These are phyloP conservation scores for Microcebus tavaratra DNA, from an alignment of 2,113 vertebrate genomes.

Conservation along the genomic window DNA sequence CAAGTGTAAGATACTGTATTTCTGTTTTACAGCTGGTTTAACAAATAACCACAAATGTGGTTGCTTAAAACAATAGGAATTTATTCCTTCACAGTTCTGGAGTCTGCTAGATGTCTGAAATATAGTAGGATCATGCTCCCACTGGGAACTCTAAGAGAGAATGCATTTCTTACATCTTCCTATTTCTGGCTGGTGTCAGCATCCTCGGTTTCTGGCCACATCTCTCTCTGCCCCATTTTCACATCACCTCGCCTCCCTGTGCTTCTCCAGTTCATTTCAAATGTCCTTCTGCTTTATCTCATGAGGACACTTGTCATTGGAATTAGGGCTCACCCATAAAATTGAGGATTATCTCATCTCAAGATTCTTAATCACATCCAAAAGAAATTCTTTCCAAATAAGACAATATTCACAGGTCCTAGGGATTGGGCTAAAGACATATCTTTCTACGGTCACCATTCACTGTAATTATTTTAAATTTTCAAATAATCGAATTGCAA, in stretches of 20 bases:
- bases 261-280: neutral
- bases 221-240: neutral
- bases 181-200: neutral
- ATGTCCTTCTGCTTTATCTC: neutral
- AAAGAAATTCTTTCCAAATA: neutral
- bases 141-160: too few relatives aligned
- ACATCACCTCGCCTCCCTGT: neutral
- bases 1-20: neutral
- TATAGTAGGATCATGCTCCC: neutral
- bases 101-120: neutral
- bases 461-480: neutral
- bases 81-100: neutral
- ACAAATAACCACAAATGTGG: neutral
- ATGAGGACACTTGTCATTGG: neutral
- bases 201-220: neutral
- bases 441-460: neutral
- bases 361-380: neutral
- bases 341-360: neutral
- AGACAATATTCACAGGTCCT: neutral
- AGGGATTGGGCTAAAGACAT: neutral
- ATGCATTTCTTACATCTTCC: too few relatives aligned
- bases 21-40: neutral
- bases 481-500: neutral
- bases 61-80: neutral
- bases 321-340: neutral